A percentile compares a stretch with the other conserved stretches of the same genome.
Evolutionary conservation across 1,140 invertebrate species (phyloP).

Genomic region (Patella vulgata): DNA sequence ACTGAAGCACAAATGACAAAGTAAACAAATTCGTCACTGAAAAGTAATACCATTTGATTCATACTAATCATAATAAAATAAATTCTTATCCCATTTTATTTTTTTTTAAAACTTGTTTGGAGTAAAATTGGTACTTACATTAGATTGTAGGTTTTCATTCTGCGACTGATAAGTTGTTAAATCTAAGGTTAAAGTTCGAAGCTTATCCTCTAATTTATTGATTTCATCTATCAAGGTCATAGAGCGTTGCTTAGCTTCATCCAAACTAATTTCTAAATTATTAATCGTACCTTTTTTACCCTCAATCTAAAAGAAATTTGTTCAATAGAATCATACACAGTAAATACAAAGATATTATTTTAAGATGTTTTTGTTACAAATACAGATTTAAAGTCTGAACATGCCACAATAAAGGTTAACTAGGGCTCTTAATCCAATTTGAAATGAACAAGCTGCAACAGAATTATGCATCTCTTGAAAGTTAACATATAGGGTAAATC

Average conservation of each 20-base stretch:
- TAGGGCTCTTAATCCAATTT: no score
- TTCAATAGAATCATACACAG: neutral
- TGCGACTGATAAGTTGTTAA: slow-evolving; percentile 51
- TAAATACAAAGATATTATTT: no score
- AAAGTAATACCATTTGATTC: neutral
- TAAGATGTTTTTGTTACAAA: no score
- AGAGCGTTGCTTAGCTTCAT: slow-evolving; percentile 48
- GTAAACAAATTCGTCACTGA: neutral
- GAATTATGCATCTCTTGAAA: no score
- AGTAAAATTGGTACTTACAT: slow-evolving; percentile 59
- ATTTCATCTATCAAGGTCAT: slow-evolving; percentile 54
- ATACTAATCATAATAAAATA: neutral
- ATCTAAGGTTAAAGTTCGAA: slow-evolving; percentile 50
- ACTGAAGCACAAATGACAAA: neutral
- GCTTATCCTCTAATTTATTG: slow-evolving; percentile 52
- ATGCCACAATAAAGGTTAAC: no score
- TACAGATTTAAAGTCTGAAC: no score
- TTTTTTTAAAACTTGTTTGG: neutral
- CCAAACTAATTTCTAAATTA: slow-evolving; percentile 51
- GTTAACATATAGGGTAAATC: no score
- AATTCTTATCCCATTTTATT: neutral
- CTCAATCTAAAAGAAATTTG: slow-evolving; percentile 50
- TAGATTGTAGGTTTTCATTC: slow-evolving; percentile 58
- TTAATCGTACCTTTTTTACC: slow-evolving; percentile 46
- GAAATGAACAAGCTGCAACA: no score